Percentiles rank a stretch among this genome's conserved stretches.
Conservation (phyloP, 2,113 vertebrate species). For the Myiozetetes cayanensis region DNA sequence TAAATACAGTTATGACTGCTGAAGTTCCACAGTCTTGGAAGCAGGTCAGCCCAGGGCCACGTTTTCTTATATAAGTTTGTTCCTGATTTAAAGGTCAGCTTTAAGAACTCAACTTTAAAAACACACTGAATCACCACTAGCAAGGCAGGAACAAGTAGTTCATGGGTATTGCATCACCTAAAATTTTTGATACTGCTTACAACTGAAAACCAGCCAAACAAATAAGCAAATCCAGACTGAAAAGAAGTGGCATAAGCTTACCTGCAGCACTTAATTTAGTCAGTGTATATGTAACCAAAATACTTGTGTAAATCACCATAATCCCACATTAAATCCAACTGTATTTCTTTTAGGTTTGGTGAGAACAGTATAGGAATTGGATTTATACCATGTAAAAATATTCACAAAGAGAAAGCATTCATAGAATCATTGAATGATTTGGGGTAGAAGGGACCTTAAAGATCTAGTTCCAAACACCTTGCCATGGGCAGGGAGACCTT, state of each 20-base stretch:
- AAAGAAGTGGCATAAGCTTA: background rate
- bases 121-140: background rate
- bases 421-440: background rate
- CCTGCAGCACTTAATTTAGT: background rate
- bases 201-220: background rate
- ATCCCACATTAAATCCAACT: background rate
- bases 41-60: background rate
- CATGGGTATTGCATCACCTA: background rate
- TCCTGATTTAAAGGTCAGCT: background rate
- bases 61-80: background rate
- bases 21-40: background rate
- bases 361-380: background rate
- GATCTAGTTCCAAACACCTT: background rate
- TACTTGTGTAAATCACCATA: background rate
- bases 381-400: background rate
- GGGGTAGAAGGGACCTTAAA: background rate
- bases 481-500: background rate
- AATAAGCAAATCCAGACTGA: background rate
- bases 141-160: background rate
- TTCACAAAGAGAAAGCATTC: background rate
- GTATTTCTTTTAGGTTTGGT: background rate
- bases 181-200: background rate
- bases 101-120: background rate
- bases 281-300: background rate
- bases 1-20: constrained; percentile 35